Base-by-base conservation (phyloP, 2,888 invertebrate species). In the Aporophyla nigra region DNA sequence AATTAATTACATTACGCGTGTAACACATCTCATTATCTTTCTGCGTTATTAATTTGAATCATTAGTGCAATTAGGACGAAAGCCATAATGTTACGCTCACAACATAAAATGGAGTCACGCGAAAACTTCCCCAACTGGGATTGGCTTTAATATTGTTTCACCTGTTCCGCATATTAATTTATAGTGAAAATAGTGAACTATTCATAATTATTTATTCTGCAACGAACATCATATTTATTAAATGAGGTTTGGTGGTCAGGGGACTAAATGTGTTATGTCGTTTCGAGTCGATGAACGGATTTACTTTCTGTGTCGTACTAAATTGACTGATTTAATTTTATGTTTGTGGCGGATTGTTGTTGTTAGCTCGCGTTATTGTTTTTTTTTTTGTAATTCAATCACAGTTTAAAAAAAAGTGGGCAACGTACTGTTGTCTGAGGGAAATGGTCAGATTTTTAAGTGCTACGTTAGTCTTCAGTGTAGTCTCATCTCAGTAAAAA, bases 41-140 rank as follows among this genome's bases (percentile, higher is more conserved):
- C 85, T 85, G 83, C 87, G 86, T 90, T 87, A 92, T 91, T 91
- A 91, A 92, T 92, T 91, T 88, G 87, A 86, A 87, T 88, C 89
- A 89, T 90, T 90, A 88, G 85, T 90, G 88, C 90, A 91, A 91
- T 92, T 92, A 92, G 85, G 85, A 89, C 85, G 85, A 90, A 90
- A 88, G 90, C 90, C 88, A 87, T 88, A 86, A 87, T 89, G 88
- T 90, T 89, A 89, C 86, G 82, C 81, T 82, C 82, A 80, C 82
- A 76, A 85, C 85, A 87, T 83, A 82, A 88, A 90, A 88, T 82
- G 78, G 75, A 87, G 92, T 91, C 93, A 93, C 93, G 93, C 92
- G 72, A 92, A 86, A 82, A 83, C 81, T 79, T 83, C 54, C 62
- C 66, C 61, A 80, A 76, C 74, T 81, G 90, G 93, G 92, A 91